These are phyloP conservation scores for Eupsilia transversa DNA, from an alignment of 2,888 invertebrate species.

Conservation along the genomic window DNA sequence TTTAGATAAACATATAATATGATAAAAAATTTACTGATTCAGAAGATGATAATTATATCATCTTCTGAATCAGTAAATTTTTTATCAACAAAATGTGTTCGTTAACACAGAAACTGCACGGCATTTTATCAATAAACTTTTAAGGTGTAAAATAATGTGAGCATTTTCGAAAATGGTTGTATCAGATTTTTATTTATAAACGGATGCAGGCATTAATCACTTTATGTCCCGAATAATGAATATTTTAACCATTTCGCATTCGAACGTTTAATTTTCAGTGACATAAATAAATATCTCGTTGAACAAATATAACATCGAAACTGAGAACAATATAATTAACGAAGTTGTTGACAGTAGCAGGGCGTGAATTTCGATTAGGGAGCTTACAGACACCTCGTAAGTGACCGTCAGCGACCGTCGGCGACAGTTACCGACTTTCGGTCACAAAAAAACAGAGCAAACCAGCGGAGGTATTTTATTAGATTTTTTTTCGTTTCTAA, in stretches of 20 bases:
- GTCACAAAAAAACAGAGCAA: neutral
- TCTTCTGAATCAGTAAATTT: neutral
- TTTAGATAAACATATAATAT: neutral
- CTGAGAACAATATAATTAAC: slow-evolving; percentile 33
- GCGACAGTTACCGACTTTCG: no score
- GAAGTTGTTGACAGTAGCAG: slow-evolving; percentile 36
- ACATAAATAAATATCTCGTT: slow-evolving; percentile 30
- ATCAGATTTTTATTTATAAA: slow-evolving; percentile 25
- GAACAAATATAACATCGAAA: slow-evolving; percentile 26
- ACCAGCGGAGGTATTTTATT: neutral
- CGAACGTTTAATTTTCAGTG: slow-evolving; percentile 21
- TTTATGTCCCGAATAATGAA: slow-evolving; percentile 16
- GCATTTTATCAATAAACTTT: slow-evolving; percentile 23
- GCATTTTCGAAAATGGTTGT: slow-evolving; percentile 8
- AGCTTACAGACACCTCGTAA: slow-evolving; percentile 2
- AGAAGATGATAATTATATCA: no score
- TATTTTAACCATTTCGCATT: slow-evolving; percentile 19
- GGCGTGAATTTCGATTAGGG: neutral
- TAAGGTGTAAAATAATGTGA: slow-evolving; percentile 1
- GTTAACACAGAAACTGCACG: neutral
- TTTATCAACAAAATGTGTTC: slow-evolving; percentile 22
- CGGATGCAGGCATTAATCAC: slow-evolving; percentile 25
- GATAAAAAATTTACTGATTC: no score
- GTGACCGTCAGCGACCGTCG: neutral
- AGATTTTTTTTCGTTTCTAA: neutral